Conservation (phyloP, 2,113 vertebrate genomes). For the Stercorarius parasiticus region DNA sequence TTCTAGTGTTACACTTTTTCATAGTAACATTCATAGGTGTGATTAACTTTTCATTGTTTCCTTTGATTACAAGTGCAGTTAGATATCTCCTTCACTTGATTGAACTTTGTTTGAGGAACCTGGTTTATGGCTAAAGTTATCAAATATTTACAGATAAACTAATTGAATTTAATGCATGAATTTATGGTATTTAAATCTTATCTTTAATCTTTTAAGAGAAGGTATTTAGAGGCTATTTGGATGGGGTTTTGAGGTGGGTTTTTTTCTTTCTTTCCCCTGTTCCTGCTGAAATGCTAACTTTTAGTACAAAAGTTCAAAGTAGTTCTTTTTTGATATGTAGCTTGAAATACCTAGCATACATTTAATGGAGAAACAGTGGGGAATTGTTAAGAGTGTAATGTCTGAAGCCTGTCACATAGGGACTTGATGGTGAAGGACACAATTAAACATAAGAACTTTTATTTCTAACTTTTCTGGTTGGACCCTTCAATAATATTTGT, state of each 20-base stretch:
- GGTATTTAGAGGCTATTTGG: background rate
- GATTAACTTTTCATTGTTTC: background rate
- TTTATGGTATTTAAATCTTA: background rate
- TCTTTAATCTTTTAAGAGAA: background rate
- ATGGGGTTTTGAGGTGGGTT: background rate
- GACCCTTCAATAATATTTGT: background rate
- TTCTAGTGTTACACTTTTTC: background rate
- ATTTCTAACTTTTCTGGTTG: background rate
- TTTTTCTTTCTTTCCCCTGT: accelerated
- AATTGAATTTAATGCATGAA: background rate
- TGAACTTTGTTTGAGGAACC: background rate
- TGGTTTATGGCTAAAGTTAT: background rate
- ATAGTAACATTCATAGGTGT: background rate
- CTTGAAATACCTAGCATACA: background rate
- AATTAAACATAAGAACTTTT: background rate
- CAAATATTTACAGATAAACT: background rate
- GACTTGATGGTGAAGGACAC: background rate
- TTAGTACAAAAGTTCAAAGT: background rate
- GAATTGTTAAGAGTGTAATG: background rate
- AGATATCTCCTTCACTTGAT: background rate
- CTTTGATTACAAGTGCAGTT: background rate
- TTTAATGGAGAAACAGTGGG: background rate
- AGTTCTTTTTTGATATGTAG: background rate
- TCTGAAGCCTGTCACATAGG: background rate
- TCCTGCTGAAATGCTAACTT: background rate